phyloP scores from a whole-genome alignment of 2,888 invertebrate genomes.

The Noctuana brunneofusca region DNA sequence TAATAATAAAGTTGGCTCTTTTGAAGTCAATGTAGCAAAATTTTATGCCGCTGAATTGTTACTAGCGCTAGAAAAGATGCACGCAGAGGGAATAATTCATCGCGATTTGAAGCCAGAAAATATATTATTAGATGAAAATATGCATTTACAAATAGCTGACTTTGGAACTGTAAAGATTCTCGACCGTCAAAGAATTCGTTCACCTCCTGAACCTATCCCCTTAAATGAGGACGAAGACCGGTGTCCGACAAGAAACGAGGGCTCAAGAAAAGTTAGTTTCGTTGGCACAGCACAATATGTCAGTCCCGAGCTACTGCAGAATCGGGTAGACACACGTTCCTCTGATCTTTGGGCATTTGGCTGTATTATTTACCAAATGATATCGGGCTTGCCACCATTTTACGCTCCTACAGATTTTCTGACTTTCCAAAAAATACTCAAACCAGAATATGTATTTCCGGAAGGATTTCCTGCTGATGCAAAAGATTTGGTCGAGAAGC shows the following conservation, averaged over 20 bases:
- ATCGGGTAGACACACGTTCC: slow-evolving; percentile 88
- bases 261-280: slow-evolving; percentile 90
- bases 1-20: slow-evolving; percentile 93
- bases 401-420: slow-evolving; percentile 96
- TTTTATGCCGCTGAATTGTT: slow-evolving; percentile 98
- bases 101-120: slow-evolving; percentile 99
- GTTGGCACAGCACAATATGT: slow-evolving; percentile 99
- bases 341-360: slow-evolving; percentile 99
- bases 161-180: slow-evolving; percentile 97
- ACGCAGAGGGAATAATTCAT: slow-evolving; percentile 94
- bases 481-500: slow-evolving; percentile 93
- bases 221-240: slow-evolving; percentile 64
- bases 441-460: slow-evolving; percentile 95
- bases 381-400: slow-evolving; percentile 96
- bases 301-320: slow-evolving; percentile 96
- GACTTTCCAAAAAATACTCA: slow-evolving; percentile 97
- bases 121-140: slow-evolving; percentile 95
- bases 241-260: slow-evolving; percentile 60
- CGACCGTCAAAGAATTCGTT: slow-evolving; percentile 62
- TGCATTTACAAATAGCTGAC: slow-evolving; percentile 98
- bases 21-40: slow-evolving; percentile 93
- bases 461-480: slow-evolving; percentile 94
- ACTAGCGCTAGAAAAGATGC: slow-evolving; percentile 95
- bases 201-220: slow-evolving; percentile 42
- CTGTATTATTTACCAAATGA: slow-evolving; percentile 98